Percentiles rank a stretch among this genome's conserved stretches.
phyloP scores from a whole-genome alignment of 2,888 invertebrate species.

The Tachystola acroxantha region DNA sequence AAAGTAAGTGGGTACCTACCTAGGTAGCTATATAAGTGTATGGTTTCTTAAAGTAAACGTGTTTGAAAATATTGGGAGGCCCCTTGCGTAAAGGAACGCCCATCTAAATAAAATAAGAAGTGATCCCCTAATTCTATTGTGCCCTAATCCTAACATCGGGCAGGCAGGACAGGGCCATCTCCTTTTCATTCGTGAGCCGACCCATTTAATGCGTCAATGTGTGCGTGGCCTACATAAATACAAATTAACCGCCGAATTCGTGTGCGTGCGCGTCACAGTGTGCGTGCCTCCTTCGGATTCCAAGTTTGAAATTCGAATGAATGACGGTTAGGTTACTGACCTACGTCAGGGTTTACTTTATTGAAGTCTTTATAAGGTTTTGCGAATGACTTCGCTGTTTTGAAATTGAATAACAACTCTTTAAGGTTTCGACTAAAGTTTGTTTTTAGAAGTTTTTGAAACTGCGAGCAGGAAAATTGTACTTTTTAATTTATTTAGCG shows the following conservation, averaged over 20 bases:
- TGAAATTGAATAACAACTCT: neutral
- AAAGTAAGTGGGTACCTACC: too few species aligned
- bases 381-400: neutral
- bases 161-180: too few species aligned
- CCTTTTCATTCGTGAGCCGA: conserved; percentile 41
- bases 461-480: too few species aligned
- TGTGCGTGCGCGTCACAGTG: conserved; percentile 49
- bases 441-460: too few species aligned
- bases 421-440: neutral
- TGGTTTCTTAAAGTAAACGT: too few species aligned
- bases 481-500: too few species aligned
- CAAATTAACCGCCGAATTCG: conserved; percentile 53
- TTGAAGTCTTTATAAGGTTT: conserved; percentile 5
- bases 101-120: too few species aligned
- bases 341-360: conserved; percentile 48
- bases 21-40: too few species aligned
- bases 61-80: too few species aligned
- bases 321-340: conserved; percentile 73
- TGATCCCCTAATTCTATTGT: too few species aligned
- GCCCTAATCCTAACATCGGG: too few species aligned
- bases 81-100: too few species aligned
- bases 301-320: conserved; percentile 75
- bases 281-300: conserved; percentile 70
- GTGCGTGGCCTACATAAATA: conserved; percentile 68
- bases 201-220: conserved; percentile 50